phyloP scores from a whole-genome alignment of 1,140 invertebrate genomes.

The Papilio polyxenes region DNA sequence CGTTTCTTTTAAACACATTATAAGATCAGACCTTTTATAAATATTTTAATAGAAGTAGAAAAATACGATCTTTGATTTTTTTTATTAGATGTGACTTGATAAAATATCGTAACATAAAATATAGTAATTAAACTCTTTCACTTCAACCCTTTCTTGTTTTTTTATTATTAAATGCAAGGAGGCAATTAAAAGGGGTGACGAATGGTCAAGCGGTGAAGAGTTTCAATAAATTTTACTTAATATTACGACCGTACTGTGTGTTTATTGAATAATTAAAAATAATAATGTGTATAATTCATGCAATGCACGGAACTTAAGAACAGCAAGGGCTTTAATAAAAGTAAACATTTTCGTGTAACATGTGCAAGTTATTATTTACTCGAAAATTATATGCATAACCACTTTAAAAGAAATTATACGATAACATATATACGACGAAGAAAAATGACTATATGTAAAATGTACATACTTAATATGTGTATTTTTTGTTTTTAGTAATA shows the following conservation, averaged over 20 bases:
- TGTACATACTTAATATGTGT: too few species aligned
- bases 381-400: not conserved
- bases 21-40: not conserved
- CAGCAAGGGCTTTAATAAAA: not conserved
- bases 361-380: constrained; percentile 10
- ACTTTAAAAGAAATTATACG: not conserved
- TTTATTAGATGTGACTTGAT: too few species aligned
- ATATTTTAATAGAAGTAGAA: not conserved
- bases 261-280: constrained; percentile 29
- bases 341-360: constrained; percentile 1
- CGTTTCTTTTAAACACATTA: constrained; percentile 4
- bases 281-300: constrained; percentile 4
- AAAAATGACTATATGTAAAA: not conserved
- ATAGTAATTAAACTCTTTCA: not conserved
- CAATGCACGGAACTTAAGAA: constrained; percentile 5
- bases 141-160: not conserved
- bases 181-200: constrained; percentile 17
- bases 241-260: constrained; percentile 14
- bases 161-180: not conserved
- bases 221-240: constrained; percentile 16
- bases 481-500: too few species aligned
- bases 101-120: too few species aligned
- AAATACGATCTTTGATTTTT: too few species aligned
- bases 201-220: constrained; percentile 14
- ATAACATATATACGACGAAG: not conserved